Conservation (phyloP, 2,797 vertebrate genomes). For the Dromococcyx pavoninus region DNA sequence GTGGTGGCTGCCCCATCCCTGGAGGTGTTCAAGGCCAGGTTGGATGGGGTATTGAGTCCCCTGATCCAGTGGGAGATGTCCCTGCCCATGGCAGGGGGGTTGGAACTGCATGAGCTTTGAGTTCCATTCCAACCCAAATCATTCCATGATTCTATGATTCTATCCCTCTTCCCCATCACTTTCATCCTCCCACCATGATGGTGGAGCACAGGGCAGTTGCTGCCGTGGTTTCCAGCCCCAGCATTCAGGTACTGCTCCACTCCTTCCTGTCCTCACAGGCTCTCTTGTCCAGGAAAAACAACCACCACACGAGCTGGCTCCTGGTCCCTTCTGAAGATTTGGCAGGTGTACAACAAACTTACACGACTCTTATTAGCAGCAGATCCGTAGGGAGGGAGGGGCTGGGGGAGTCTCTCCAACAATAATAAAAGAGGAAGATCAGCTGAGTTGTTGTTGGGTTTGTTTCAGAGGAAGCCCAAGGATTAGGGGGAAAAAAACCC, state of each 20-base stretch:
- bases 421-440: constrained; percentile 2
- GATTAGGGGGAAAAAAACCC: neutral
- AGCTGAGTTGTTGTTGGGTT: constrained; percentile 34
- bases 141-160: too few species aligned
- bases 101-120: too few species aligned
- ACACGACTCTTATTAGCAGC: neutral
- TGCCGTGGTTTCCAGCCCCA: neutral
- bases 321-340: neutral
- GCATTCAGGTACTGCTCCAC: neutral
- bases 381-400: neutral
- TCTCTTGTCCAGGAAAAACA: neutral
- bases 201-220: neutral
- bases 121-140: too few species aligned
- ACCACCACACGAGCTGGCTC: neutral
- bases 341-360: constrained; percentile 23
- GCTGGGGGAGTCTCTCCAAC: neutral
- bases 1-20: too few species aligned
- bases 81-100: too few species aligned
- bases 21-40: too few species aligned
- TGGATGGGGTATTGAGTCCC: too few species aligned
- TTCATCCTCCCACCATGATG: neutral
- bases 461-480: neutral
- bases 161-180: neutral
- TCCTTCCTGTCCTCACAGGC: neutral
- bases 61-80: too few species aligned